Percentiles rank a stretch among this genome's conserved stretches.
Conservation (phyloP, 2,797 vertebrate species). For the Myioborus melanocephalus region DNA sequence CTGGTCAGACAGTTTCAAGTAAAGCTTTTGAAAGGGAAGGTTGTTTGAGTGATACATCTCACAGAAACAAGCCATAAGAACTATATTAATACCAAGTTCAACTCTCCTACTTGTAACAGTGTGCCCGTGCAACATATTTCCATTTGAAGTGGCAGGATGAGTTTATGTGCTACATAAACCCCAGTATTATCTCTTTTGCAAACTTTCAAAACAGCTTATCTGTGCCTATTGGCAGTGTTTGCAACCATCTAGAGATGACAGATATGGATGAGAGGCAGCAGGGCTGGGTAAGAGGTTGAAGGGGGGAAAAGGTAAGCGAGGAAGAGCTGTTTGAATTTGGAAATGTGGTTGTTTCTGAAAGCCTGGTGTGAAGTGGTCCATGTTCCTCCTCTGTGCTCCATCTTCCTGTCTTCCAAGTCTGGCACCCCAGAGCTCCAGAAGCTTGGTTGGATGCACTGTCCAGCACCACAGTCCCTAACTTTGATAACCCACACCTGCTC, state of each 20-base stretch:
- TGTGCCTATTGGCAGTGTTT: background rate
- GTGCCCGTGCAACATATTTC: background rate
- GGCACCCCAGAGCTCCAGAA: background rate
- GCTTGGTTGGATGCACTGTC: accelerated
- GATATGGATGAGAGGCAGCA: accelerated
- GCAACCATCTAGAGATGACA: background rate
- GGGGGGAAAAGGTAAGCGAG: background rate
- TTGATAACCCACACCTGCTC: accelerated
- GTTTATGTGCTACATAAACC: background rate
- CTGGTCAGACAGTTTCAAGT: background rate
- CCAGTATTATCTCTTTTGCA: background rate
- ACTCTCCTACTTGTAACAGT: background rate
- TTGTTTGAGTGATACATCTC: background rate
- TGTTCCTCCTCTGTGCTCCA: background rate
- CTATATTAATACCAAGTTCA: background rate
- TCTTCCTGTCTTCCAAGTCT: background rate
- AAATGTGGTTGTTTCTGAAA: background rate
- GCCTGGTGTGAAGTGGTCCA: background rate
- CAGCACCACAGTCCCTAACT: accelerated
- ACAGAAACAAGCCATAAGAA: background rate
- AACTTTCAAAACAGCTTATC: background rate
- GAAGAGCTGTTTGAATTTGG: background rate
- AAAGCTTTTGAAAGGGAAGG: background rate
- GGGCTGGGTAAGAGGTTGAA: background rate
- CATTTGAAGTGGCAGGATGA: background rate